phyloP scores from a whole-genome alignment of 2,113 vertebrate genomes.

The Dicentrarchus labrax region DNA sequence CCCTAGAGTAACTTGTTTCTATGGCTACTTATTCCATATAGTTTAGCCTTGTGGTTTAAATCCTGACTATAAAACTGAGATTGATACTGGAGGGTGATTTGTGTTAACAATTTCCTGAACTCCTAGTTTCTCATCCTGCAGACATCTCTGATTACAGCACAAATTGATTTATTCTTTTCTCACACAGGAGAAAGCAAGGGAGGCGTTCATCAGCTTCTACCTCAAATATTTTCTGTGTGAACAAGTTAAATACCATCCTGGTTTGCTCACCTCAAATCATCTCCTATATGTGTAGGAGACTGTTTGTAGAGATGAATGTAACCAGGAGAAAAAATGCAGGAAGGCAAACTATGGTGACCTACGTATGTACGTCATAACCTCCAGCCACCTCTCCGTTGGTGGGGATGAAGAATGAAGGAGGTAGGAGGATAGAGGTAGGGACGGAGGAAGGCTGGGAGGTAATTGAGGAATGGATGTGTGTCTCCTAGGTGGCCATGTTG shows the following conservation, averaged over 20 bases:
- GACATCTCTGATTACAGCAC: slow-evolving; percentile 22
- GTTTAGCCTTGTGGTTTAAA: slow-evolving; percentile 13
- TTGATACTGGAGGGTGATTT: slow-evolving; percentile 25
- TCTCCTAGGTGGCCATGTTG: slow-evolving; percentile 78
- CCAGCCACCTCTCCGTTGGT: slow-evolving; percentile 34
- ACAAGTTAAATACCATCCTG: slow-evolving; percentile 60
- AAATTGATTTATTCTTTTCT: slow-evolving; percentile 38
- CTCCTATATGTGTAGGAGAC: slow-evolving; percentile 19
- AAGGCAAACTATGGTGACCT: slow-evolving; percentile 60
- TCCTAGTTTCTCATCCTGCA: slow-evolving; percentile 13
- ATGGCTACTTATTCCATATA: not conserved
- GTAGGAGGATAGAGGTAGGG: slow-evolving; percentile 34
- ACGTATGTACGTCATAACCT: slow-evolving; percentile 51
- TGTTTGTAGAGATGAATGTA: slow-evolving; percentile 62
- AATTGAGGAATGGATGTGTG: slow-evolving; percentile 62
- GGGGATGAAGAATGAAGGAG: slow-evolving; percentile 52
- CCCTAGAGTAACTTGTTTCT: not conserved
- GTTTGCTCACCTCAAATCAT: slow-evolving; percentile 61
- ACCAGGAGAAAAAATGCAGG: slow-evolving; percentile 60
- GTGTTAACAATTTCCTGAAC: slow-evolving; percentile 25
- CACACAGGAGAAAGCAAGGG: slow-evolving; percentile 22
- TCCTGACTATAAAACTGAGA: not conserved
- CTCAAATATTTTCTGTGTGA: slow-evolving; percentile 39
- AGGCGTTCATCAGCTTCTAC: not conserved
- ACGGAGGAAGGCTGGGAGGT: slow-evolving; percentile 47